Conservation (phyloP, 2,113 vertebrate genomes). For the Sylvia atricapilla region DNA sequence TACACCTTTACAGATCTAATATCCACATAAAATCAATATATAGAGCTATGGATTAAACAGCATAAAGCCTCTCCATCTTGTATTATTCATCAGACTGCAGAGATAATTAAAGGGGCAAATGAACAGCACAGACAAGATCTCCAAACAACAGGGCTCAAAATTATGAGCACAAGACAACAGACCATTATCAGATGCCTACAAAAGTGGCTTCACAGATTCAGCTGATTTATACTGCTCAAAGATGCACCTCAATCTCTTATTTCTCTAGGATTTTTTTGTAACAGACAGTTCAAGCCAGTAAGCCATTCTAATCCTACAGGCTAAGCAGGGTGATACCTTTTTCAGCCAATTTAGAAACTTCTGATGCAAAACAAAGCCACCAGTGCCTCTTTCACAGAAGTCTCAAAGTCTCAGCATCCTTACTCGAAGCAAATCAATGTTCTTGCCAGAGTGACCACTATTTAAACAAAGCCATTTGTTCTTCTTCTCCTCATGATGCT, state of each 20-base stretch:
- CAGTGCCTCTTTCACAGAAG: background rate
- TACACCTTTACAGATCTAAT: background rate
- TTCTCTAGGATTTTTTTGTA: background rate
- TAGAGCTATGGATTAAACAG: background rate
- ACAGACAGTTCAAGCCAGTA: background rate
- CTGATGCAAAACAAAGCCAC: background rate
- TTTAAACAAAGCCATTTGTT: constrained; percentile 68
- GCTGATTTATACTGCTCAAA: background rate
- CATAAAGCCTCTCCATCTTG: background rate
- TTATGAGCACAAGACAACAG: background rate
- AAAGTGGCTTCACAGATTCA: background rate
- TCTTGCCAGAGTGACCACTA: constrained; percentile 46
- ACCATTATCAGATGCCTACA: background rate
- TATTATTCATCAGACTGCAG: background rate
- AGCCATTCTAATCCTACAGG: background rate
- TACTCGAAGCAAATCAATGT: constrained; percentile 23
- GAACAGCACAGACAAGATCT: background rate
- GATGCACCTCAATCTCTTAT: background rate
- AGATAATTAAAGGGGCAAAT: background rate
- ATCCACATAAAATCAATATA: background rate
- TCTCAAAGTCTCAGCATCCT: constrained; percentile 3
- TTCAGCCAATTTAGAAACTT: background rate
- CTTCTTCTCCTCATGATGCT: constrained; percentile 64
- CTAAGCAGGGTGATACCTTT: background rate
- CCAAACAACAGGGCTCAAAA: background rate